These are phyloP conservation scores for Xanthostigma xanthostigma DNA, from an alignment of 2,888 invertebrate species.

Conservation along the genomic window DNA sequence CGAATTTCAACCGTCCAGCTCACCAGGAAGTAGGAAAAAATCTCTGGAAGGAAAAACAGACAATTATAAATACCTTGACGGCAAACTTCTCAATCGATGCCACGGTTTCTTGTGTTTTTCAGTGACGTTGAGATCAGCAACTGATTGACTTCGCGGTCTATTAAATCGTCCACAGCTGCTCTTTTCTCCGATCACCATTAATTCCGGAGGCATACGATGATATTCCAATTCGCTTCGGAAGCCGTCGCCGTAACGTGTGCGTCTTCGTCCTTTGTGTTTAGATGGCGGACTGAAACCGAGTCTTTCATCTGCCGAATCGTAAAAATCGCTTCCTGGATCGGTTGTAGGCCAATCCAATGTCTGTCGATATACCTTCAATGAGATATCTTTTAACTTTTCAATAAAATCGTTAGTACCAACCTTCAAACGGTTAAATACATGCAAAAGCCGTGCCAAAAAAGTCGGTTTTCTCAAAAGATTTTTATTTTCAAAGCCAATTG, in stretches of 20 bases:
- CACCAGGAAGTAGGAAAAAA: no score
- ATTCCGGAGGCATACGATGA: constrained; percentile 32
- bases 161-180: constrained; percentile 16
- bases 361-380: constrained; percentile 8
- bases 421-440: not conserved
- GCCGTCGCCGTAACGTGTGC: constrained; percentile 28
- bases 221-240: constrained; percentile 34
- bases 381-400: constrained; percentile 2
- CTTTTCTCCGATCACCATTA: constrained; percentile 25
- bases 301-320: constrained; percentile 44
- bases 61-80: constrained; percentile 25
- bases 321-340: constrained; percentile 48
- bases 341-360: constrained; percentile 29
- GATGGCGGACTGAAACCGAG: constrained; percentile 34
- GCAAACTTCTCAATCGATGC: constrained; percentile 34
- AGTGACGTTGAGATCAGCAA: constrained; percentile 32
- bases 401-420: not conserved
- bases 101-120: constrained; percentile 32
- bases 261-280: constrained; percentile 30
- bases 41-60: no score
- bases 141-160: constrained; percentile 31
- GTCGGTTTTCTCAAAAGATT: no score
- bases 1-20: no score
- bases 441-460: no score
- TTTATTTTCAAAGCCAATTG: no score